Conservation (phyloP, 2,888 invertebrate species). For the Mesoligia furuncula region DNA sequence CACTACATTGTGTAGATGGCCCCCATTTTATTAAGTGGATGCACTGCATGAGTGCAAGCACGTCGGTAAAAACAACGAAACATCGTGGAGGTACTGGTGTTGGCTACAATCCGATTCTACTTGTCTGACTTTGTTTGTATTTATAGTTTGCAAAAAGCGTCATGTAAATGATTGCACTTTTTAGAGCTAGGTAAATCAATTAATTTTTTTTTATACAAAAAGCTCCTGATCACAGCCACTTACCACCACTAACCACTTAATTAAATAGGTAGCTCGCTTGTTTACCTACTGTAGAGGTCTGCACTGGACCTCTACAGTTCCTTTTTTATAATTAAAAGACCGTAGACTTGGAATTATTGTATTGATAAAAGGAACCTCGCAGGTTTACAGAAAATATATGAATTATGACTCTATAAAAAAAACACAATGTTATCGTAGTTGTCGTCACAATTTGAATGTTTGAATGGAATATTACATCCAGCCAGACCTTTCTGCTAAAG, state of each 20-base stretch:
- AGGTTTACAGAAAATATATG: too few relatives aligned
- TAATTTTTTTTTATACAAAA: neutral
- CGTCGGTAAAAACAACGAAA: constrained; percentile 21
- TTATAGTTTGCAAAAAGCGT: neutral
- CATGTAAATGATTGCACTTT: neutral
- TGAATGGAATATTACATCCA: too few relatives aligned
- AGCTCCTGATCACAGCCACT: too few relatives aligned
- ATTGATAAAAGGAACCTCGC: too few relatives aligned
- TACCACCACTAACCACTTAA: neutral
- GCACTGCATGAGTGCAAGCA: constrained; percentile 4
- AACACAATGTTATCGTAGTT: too few relatives aligned
- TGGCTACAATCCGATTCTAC: neutral
- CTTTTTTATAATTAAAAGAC: too few relatives aligned
- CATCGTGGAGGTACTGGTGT: constrained; percentile 1
- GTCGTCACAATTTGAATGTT: too few relatives aligned
- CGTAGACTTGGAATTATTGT: too few relatives aligned
- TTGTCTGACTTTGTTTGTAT: neutral
- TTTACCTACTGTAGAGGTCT: too few relatives aligned
- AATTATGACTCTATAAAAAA: too few relatives aligned
- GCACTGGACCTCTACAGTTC: too few relatives aligned
- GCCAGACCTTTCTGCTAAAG: too few relatives aligned
- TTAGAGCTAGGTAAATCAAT: neutral
- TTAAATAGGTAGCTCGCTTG: neutral
- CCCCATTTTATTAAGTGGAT: constrained; percentile 37
- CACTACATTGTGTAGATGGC: constrained; percentile 32